Conservation (phyloP, 2,888 invertebrate genomes). For the Bhutanitis thaidina region DNA sequence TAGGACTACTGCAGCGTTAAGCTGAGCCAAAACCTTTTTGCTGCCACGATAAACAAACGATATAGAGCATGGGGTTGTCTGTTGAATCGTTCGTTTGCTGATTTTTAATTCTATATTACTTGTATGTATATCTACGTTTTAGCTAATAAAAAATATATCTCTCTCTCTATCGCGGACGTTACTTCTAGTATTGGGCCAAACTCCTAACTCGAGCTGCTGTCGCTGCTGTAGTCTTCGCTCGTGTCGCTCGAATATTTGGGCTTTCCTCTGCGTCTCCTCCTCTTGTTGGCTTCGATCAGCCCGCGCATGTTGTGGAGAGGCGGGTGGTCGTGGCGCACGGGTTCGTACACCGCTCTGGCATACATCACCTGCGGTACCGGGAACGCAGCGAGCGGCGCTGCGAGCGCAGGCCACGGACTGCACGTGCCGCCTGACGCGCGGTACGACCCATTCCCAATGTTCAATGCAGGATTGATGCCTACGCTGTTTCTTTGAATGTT, state of each 20-base stretch:
- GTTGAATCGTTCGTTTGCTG: no score
- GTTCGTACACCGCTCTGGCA: conserved; percentile 42
- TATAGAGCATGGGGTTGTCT: no score
- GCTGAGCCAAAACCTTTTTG: no score
- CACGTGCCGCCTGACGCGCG: background rate
- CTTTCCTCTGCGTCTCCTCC: conserved; percentile 20
- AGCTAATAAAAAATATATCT: no score
- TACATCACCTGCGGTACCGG: conserved; percentile 7
- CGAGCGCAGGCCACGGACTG: background rate
- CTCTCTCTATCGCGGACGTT: no score
- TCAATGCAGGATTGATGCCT: background rate
- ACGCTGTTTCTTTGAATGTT: background rate
- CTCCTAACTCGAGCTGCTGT: no score
- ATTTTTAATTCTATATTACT: no score
- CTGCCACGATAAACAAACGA: no score
- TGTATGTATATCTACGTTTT: no score
- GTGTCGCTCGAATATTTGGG: background rate
- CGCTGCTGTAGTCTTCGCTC: background rate
- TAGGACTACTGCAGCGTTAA: no score
- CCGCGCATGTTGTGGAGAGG: conserved; percentile 40
- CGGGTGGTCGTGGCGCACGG: conserved; percentile 59
- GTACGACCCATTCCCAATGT: no score
- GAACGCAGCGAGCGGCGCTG: background rate
- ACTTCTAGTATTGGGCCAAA: no score
- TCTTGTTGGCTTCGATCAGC: conserved; percentile 35